Evolutionary conservation across 1,140 invertebrate species (phyloP).

Genomic region (Trissolcus basalis): DNA sequence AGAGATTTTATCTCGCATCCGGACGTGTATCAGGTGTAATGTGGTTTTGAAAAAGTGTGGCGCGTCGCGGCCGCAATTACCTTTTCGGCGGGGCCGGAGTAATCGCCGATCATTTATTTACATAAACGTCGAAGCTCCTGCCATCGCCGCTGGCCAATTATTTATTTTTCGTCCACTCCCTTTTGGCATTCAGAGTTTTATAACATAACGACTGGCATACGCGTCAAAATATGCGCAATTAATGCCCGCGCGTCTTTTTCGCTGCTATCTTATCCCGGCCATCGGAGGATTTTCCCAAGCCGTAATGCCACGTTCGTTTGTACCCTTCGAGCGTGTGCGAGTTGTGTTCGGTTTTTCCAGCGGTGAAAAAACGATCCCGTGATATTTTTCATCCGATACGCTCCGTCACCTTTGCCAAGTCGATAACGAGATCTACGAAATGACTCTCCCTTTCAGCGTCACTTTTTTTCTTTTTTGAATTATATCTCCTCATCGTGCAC

Average conservation of each 20-base stretch:
- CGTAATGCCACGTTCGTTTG: too few relatives aligned
- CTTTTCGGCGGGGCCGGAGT: slow-evolving; percentile 6
- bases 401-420: too few relatives aligned
- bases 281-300: too few relatives aligned
- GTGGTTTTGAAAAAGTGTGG: slow-evolving; percentile 43
- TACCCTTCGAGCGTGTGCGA: too few relatives aligned
- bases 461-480: too few relatives aligned
- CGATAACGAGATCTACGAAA: too few relatives aligned
- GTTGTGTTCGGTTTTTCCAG: too few relatives aligned
- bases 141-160: slow-evolving; percentile 21
- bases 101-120: slow-evolving; percentile 47
- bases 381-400: too few relatives aligned
- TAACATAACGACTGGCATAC: background rate
- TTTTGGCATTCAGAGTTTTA: too few relatives aligned
- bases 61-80: slow-evolving; percentile 27
- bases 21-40: slow-evolving; percentile 41
- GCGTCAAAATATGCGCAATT: slow-evolving; percentile 2
- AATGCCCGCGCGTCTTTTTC: slow-evolving; percentile 20
- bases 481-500: too few relatives aligned
- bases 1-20: slow-evolving; percentile 42
- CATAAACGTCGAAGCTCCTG: slow-evolving; percentile 16
- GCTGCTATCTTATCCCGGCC: slow-evolving; percentile 9
- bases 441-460: too few relatives aligned
- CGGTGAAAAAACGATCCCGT: too few relatives aligned
- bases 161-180: background rate